Evolutionary conservation across 2,797 vertebrate genomes (phyloP).

Genomic region (Dicrostonyx torquatus): DNA sequence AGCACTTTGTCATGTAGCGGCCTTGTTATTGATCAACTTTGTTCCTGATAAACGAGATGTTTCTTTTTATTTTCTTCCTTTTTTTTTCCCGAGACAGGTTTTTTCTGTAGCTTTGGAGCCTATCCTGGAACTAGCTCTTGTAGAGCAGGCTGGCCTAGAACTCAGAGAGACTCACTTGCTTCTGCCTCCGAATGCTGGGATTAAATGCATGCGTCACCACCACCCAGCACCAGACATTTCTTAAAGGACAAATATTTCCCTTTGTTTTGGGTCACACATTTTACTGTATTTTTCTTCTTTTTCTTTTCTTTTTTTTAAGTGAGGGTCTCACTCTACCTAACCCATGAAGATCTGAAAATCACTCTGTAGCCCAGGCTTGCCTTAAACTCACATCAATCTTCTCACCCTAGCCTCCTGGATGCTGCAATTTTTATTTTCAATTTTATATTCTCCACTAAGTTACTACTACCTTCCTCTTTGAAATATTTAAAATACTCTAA

Average conservation of each 20-base stretch:
- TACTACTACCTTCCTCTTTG: slow-evolving; percentile 31
- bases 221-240: neutral
- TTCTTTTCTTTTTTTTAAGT: neutral
- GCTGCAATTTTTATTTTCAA: slow-evolving; percentile 5
- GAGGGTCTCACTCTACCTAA: neutral
- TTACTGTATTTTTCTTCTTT: neutral
- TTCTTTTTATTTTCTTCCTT: too few species aligned
- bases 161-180: too few species aligned
- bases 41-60: neutral
- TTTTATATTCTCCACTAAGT: slow-evolving; percentile 22
- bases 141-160: too few species aligned
- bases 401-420: neutral
- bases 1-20: neutral
- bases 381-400: neutral
- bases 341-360: neutral
- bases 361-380: neutral
- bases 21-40: slow-evolving; percentile 13
- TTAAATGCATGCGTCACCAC: too few species aligned
- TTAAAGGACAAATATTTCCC: neutral
- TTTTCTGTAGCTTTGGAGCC: too few species aligned
- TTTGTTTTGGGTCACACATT: neutral
- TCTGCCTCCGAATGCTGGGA: too few species aligned
- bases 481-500: slow-evolving; percentile 23
- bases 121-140: too few species aligned
- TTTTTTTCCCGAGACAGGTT: too few species aligned